Base-by-base conservation (phyloP, 2,113 vertebrate genomes). In the Chiloscyllium plagiosum region DNA sequence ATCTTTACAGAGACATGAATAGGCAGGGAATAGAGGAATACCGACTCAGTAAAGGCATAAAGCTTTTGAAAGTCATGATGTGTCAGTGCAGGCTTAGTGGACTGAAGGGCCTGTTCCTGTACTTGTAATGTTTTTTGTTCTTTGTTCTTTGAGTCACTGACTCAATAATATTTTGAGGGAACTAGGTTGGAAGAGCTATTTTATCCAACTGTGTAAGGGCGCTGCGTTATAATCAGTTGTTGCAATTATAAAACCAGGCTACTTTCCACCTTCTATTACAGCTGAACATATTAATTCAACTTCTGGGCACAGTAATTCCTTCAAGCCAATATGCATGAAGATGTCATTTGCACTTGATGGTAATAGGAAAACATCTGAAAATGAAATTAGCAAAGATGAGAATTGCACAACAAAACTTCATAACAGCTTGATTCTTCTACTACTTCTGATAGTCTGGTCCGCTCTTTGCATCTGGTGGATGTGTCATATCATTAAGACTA, bases 231-330 rank as follows among this genome's bases (percentile, higher is more conserved):
- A 93, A 92, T 42, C 56, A 66, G 56, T 66, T 65, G 33, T 66
- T 37, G 61, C 19, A 93, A 93, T 93, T 93, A 93, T 20, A 66
- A 66, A 93, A 42, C 56, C 56, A 65, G 56, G n/a, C 61, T 61
- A 66, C 20, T 93, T 93, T 68, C 89, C 29, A 93, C 17, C 37
- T 66, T 65, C 66, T 93, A 93, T 65, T 93, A 66, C 33, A 93
- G 61, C 61, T 66, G 61, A 37, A n/a, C 13, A 93, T 93, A 93
- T 65, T 90, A 61, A 90, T 90, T 90, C 87, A 93, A 37, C n/a
- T 93, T 93, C 89, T 61, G n/a, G 65, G 61, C 89, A 93, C 61
- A 93, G n/a, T 93, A 93, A 68, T 93, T 93, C 61, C 89, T 93
- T 61, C 37, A 22, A 93, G 56, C 89, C 89, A 93, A 93, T 65